Percentiles rank a stretch among this genome's conserved stretches.
Evolutionary conservation across 2,797 vertebrate genomes (phyloP).

Genomic region (Eleutherodactylus coqui): DNA sequence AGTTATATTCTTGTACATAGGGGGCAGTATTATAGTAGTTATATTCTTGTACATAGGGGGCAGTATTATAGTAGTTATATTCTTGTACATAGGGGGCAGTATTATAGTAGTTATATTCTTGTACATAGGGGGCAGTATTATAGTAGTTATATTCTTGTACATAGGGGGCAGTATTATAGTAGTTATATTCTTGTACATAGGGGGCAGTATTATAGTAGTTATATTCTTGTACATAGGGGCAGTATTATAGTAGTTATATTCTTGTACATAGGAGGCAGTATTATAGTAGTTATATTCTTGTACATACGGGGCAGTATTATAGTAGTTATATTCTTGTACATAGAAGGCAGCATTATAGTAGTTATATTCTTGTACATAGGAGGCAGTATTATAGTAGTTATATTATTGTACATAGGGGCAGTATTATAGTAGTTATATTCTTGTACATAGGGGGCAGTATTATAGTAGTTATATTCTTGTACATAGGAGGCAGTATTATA

Average conservation of each 20-base stretch:
- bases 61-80: slow-evolving; percentile 1
- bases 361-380: slow-evolving; percentile 1
- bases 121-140: not conserved
- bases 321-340: slow-evolving; percentile 8
- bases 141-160: not conserved
- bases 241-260: slow-evolving; percentile 14
- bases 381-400: not conserved
- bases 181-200: slow-evolving; percentile 6
- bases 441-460: no score
- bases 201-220: not conserved
- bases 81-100: not conserved
- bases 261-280: not conserved
- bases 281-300: not conserved
- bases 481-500: no score
- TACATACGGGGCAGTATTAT: slow-evolving; percentile 1
- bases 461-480: no score
- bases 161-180: slow-evolving; percentile 5
- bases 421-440: no score
- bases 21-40: not conserved
- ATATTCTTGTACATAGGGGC: not conserved
- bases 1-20: slow-evolving; percentile 5
- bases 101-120: slow-evolving; percentile 11
- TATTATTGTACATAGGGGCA: not conserved
- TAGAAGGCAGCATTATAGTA: not conserved
- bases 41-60: not conserved